Conservation (phyloP, 2,113 vertebrate genomes). For the Anarrhichthys ocellatus region DNA sequence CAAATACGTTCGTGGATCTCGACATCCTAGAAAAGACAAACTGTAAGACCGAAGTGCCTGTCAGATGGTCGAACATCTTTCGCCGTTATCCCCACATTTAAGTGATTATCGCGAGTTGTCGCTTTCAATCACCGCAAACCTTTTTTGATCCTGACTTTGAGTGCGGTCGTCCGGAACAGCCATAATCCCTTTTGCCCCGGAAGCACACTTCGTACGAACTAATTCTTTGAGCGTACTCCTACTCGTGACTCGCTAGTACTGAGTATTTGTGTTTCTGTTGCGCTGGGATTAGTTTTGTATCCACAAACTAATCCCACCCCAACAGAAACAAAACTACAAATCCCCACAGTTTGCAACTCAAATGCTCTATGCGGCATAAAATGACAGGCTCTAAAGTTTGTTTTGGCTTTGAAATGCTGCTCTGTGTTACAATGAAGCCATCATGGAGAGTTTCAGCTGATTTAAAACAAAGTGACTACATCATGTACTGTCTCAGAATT, state of each 20-base stretch:
- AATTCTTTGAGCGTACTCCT: not conserved
- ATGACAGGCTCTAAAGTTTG: not conserved
- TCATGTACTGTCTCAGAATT: not conserved
- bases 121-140: not conserved
- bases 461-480: not conserved
- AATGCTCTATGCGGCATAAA: not conserved
- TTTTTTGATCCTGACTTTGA: not conserved
- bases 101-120: not conserved
- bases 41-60: too few relatives aligned
- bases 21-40: too few relatives aligned
- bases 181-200: not conserved
- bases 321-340: not conserved
- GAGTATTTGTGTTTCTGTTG: not conserved
- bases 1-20: too few relatives aligned
- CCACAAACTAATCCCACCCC: not conserved
- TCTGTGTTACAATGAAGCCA: not conserved
- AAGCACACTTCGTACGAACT: not conserved
- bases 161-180: not conserved
- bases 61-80: too few relatives aligned
- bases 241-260: not conserved
- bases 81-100: not conserved
- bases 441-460: not conserved
- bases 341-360: not conserved
- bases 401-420: not conserved
- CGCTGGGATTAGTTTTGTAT: too few relatives aligned